Conservation (phyloP, 2,797 vertebrate species). For the Enteromius thamalakanensis region DNA sequence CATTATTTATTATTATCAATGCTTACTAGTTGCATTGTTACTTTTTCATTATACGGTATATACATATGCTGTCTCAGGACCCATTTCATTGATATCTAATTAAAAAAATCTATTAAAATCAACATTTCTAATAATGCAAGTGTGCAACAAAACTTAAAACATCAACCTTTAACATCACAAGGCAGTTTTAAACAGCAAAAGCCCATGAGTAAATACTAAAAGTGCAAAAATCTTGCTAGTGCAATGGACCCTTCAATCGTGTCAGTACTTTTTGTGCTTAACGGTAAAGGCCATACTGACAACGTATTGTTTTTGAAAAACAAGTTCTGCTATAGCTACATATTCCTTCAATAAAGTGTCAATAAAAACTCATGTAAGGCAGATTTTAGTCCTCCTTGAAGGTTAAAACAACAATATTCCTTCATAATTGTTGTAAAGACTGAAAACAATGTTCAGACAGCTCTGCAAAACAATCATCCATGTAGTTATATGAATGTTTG, state of each 20-base stretch:
- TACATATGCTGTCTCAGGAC: not conserved
- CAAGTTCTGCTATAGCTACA: conserved; percentile 16
- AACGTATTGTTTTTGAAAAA: conserved; percentile 25
- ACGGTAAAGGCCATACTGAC: conserved; percentile 46
- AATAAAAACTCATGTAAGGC: conserved; percentile 24
- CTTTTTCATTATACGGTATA: not conserved
- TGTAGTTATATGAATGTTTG: not conserved
- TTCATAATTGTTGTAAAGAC: not conserved
- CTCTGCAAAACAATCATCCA: conserved; percentile 12
- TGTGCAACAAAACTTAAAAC: conserved; percentile 5
- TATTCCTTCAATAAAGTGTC: conserved; percentile 8
- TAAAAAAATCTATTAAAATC: no score
- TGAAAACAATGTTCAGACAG: not conserved
- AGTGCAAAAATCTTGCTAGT: conserved; percentile 51
- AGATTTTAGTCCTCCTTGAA: not conserved
- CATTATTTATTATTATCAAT: not conserved
- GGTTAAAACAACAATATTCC: not conserved
- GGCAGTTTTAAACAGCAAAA: conserved; percentile 16
- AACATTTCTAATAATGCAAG: not conserved
- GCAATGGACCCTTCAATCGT: conserved; percentile 29
- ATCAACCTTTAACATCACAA: not conserved
- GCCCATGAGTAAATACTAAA: conserved; percentile 27
- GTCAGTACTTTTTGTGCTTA: conserved; percentile 49
- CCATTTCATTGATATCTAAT: not conserved
- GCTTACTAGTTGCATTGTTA: not conserved